phyloP scores from a whole-genome alignment of 2,113 vertebrate species.

The Willisornis vidua region DNA sequence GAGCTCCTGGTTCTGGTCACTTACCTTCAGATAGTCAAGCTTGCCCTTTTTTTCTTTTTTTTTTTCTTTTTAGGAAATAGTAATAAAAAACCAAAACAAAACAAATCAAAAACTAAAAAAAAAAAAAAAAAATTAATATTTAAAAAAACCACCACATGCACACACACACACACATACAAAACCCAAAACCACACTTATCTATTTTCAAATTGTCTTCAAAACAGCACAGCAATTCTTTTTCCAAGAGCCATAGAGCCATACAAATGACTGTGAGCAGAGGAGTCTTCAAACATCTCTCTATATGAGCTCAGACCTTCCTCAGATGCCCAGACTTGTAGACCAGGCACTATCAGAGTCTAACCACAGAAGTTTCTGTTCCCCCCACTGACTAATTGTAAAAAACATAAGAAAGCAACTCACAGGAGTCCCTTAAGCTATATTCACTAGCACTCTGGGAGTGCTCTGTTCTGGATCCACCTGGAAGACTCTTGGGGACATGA shows the following conservation, averaged over 20 bases:
- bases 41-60: background rate
- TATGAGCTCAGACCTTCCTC: background rate
- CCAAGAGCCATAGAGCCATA: background rate
- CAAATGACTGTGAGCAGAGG: background rate
- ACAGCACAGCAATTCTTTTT: background rate
- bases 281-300: fast-evolving
- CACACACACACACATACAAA: no score
- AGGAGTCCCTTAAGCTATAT: background rate
- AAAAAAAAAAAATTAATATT: no score
- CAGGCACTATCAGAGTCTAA: background rate
- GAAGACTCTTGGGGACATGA: background rate
- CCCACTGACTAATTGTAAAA: background rate
- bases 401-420: fast-evolving
- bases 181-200: fast-evolving
- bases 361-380: background rate
- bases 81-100: background rate
- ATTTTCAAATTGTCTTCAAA: background rate
- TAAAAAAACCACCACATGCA: no score
- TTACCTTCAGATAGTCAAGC: background rate
- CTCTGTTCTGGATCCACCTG: background rate
- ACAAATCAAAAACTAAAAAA: background rate
- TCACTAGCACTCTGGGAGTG: background rate
- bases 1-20: background rate
- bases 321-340: background rate
- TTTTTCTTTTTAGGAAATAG: background rate